Conservation (phyloP, 2,113 vertebrate genomes). For the Climacteris rufus region DNA sequence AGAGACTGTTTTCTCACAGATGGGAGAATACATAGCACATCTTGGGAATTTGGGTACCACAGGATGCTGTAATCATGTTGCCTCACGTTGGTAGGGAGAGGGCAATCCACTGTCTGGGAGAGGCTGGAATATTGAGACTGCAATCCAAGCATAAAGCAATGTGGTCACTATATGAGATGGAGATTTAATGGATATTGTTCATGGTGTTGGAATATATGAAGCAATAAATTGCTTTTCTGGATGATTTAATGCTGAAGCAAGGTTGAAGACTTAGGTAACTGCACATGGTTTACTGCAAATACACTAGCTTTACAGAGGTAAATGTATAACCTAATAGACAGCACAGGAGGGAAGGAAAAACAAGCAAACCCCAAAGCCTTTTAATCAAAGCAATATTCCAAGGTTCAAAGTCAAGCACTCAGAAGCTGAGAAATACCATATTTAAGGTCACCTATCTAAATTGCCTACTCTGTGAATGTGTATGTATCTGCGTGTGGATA, state of each 20-base stretch:
- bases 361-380: not conserved
- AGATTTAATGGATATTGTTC: constrained; percentile 54
- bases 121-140: not conserved
- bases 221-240: constrained; percentile 56
- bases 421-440: not conserved
- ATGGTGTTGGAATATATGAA: constrained; percentile 44
- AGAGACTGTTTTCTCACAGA: not conserved
- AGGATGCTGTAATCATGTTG: not conserved
- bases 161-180: constrained; percentile 13
- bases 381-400: not conserved
- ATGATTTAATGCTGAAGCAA: constrained; percentile 41
- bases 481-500: not conserved
- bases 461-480: not conserved
- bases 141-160: not conserved
- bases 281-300: constrained; percentile 27
- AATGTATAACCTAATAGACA: not conserved
- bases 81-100: accelerated
- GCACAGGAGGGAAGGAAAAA: not conserved
- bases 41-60: not conserved
- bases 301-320: constrained; percentile 23
- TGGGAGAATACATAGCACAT: not conserved
- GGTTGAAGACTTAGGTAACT: constrained; percentile 16
- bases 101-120: not conserved
- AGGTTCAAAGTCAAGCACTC: not conserved
- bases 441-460: not conserved